Conservation (phyloP, 2,888 invertebrate genomes). For the Cyclophora punctaria region DNA sequence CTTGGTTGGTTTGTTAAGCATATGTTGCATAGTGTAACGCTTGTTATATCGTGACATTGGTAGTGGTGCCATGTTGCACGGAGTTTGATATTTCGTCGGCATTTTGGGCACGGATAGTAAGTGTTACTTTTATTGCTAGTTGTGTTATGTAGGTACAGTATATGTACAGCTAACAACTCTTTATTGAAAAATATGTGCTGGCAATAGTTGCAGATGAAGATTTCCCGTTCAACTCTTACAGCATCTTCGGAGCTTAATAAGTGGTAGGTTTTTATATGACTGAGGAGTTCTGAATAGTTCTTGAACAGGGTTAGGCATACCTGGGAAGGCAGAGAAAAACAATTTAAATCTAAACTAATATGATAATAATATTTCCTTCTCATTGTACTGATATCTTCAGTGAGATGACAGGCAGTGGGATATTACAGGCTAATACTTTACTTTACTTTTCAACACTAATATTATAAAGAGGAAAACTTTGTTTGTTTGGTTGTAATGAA, state of each 20-base stretch:
- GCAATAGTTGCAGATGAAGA: constrained; percentile 44
- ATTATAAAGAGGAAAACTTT: not conserved
- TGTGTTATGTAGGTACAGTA: constrained; percentile 17
- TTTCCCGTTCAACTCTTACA: constrained; percentile 31
- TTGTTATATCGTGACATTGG: constrained; percentile 28
- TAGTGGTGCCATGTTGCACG: constrained; percentile 33
- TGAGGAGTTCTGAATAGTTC: constrained; percentile 10
- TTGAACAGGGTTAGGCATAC: constrained; percentile 29
- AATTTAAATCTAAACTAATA: too few species aligned
- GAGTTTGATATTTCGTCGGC: constrained; percentile 11
- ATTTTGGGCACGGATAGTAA: constrained; percentile 31
- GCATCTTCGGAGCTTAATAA: constrained; percentile 35
- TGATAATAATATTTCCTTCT: not conserved
- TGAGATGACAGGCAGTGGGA: not conserved
- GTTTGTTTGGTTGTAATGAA: too few species aligned
- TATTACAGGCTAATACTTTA: not conserved
- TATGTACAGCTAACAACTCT: constrained; percentile 27
- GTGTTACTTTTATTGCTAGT: not conserved
- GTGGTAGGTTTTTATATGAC: constrained; percentile 39
- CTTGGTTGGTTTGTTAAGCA: constrained; percentile 27
- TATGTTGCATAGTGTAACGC: constrained; percentile 34
- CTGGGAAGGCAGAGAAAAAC: constrained; percentile 28
- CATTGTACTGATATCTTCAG: too few species aligned
- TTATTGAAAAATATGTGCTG: constrained; percentile 48
- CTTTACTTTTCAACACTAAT: not conserved